Base-by-base conservation (phyloP, 2,797 vertebrate species). In the Enteromius anoplus region DNA sequence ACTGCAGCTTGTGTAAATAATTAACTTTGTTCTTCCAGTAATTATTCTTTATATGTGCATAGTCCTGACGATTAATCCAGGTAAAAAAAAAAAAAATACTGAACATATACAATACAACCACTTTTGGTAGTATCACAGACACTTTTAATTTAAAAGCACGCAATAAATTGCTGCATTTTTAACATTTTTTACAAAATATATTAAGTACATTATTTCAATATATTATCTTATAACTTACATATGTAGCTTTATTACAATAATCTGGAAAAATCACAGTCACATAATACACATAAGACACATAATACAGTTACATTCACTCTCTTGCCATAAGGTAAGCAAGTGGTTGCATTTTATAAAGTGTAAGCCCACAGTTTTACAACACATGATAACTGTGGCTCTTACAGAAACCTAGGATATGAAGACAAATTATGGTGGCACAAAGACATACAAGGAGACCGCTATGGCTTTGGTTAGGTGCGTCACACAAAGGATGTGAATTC, bases 141-240 rank as follows among this genome's bases (percentile, higher is more conserved):
- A 78, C 47, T 78, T 87, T 94, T 93, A 92, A 92, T 92, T 94
- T 90, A 84, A 93, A 92, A 91, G 90, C 78, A 81, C 72, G 88
- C 1, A 88, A 91, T 93, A 89, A 89, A 92, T 90, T 90, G 62
- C 73, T 81, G 80, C 55, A 87, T 81, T 10, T 86, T 87, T 10
- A n/a, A 4, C 4, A 84, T 91, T 88, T 84, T 87, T 91, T 92
- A 94, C 89, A 94, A 95, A 94, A 95, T 93, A 93, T 87, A 88
- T 90, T 62, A 87, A 86, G 5, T 70, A 53, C 87, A 75, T 55
- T 88, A 83, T 87, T 70, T 70, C 23, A 80, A 70, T 80, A 80
- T 55, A 80, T 80, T 42, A 70, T 69, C 65, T 75, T 68, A 75
- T 53, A 81, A 83, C 73, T 62, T 84, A 84, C 49, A 76, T 83